Percentiles rank a stretch among this genome's conserved stretches.
phyloP scores from a whole-genome alignment of 2,888 invertebrate genomes.

The Nomada ruficornis region DNA sequence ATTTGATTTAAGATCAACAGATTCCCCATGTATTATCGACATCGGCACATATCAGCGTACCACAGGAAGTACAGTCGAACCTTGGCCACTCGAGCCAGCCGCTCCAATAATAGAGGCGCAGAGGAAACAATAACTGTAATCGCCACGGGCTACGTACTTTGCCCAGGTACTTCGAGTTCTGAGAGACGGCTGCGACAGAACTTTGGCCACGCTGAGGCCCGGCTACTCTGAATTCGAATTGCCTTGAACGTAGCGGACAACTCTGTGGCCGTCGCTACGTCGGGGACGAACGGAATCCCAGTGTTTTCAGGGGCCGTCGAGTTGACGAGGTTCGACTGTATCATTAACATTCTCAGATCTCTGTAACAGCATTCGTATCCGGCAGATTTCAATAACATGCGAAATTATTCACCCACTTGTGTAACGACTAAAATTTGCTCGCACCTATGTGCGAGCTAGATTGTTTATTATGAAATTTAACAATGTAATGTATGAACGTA shows the following conservation, averaged over 20 bases:
- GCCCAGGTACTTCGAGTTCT: no score
- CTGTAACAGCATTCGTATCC: not conserved
- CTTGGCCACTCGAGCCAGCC: not conserved
- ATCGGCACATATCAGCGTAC: slow-evolving; percentile 31
- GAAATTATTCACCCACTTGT: slow-evolving; percentile 15
- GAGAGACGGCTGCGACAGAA: no score
- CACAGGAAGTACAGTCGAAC: no score
- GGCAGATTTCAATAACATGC: not conserved
- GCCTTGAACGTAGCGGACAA: no score
- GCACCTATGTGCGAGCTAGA: not conserved
- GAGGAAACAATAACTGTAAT: no score
- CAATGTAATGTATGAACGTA: slow-evolving; percentile 10
- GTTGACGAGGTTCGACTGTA: no score
- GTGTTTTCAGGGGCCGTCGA: no score
- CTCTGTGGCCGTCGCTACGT: no score
- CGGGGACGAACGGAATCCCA: no score
- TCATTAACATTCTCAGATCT: not conserved
- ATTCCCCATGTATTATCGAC: slow-evolving; percentile 5
- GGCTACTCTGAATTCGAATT: not conserved
- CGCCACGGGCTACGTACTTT: no score
- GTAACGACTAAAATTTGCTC: slow-evolving; percentile 24
- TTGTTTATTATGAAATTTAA: slow-evolving; percentile 2
- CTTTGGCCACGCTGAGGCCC: no score
- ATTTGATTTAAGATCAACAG: no score
- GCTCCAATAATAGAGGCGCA: not conserved